These are phyloP conservation scores for Platycnemis pennipes DNA, from an alignment of 2,888 invertebrate species.

Conservation along the genomic window DNA sequence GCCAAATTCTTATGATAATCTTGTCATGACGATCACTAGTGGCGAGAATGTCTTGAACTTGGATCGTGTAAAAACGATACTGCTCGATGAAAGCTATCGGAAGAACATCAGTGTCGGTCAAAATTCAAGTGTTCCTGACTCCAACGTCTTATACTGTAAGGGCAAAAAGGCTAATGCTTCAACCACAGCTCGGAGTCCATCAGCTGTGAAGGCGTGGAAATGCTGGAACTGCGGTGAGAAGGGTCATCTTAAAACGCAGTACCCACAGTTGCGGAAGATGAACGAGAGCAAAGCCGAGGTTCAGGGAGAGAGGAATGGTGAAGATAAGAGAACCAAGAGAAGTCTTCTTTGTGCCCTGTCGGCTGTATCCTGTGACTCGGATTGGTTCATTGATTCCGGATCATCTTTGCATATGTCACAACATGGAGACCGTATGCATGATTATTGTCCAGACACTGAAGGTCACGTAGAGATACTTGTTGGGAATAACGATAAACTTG, in stretches of 20 bases:
- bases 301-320: too few relatives aligned
- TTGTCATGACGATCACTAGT: not conserved
- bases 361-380: too few relatives aligned
- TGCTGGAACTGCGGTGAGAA: constrained; percentile 31
- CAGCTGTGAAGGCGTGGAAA: not conserved
- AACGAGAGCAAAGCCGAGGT: too few relatives aligned
- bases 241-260: not conserved
- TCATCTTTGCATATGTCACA: too few relatives aligned
- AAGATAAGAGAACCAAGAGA: too few relatives aligned
- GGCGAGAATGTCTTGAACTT: not conserved
- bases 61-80: not conserved
- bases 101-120: not conserved
- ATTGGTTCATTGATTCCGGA: too few relatives aligned
- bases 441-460: too few relatives aligned
- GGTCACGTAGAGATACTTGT: too few relatives aligned
- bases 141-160: not conserved
- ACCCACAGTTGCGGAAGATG: not conserved
- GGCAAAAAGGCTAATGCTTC: not conserved
- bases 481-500: too few relatives aligned
- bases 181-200: not conserved
- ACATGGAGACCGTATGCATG: too few relatives aligned
- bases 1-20: not conserved
- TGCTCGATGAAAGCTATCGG: constrained; percentile 13
- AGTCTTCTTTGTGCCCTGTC: too few relatives aligned
- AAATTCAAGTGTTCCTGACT: not conserved